Conservation (phyloP, 2,113 vertebrate species). For the Brevimyrus niger region DNA sequence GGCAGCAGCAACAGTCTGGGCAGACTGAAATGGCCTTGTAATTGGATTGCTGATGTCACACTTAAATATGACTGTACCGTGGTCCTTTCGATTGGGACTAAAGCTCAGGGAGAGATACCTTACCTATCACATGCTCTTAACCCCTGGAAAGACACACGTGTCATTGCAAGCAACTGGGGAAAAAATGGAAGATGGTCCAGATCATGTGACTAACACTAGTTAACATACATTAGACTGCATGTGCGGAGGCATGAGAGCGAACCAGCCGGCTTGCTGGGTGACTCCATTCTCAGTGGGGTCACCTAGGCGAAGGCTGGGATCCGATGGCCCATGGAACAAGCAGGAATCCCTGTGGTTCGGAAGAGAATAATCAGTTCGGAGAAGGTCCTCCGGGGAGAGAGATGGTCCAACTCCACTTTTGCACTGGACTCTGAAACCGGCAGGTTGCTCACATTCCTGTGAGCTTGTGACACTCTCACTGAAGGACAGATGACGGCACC, state of each 20-base stretch:
- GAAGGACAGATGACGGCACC: neutral
- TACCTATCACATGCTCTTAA: neutral
- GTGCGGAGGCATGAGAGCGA: neutral
- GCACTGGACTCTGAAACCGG: neutral
- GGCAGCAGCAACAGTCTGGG: neutral
- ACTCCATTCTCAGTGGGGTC: neutral
- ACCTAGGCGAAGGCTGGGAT: neutral
- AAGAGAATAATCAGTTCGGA: neutral
- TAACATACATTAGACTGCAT: neutral
- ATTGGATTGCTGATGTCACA: neutral
- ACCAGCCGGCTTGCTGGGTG: neutral
- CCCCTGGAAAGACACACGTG: neutral
- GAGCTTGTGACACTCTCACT: neutral
- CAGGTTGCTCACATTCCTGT: neutral
- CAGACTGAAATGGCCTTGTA: neutral
- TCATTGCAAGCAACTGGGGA: neutral
- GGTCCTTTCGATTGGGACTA: neutral
- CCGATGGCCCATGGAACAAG: neutral
- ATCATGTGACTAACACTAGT: neutral
- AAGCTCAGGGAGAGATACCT: neutral
- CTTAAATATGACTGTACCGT: neutral
- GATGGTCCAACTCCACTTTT: neutral
- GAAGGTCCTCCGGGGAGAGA: neutral
- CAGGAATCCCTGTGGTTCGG: neutral
- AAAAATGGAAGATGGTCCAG: neutral